Conservation (phyloP, 2,113 vertebrate genomes). For the Seriola aureovittata region DNA sequence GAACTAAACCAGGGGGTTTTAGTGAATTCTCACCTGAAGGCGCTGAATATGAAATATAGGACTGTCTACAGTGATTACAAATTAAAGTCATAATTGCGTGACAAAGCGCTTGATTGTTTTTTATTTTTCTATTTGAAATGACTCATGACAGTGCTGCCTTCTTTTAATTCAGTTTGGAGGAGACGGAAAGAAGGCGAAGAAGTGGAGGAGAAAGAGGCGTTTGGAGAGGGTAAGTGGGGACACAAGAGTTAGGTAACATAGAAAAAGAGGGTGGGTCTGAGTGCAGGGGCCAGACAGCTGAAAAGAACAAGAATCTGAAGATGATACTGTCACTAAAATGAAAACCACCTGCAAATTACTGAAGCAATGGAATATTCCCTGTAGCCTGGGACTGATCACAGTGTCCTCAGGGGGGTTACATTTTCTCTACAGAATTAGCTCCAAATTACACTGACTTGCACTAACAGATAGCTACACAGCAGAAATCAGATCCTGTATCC, state of each 20-base stretch:
- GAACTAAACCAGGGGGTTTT: neutral
- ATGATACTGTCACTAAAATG: slow-evolving; percentile 68
- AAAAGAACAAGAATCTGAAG: slow-evolving; percentile 52
- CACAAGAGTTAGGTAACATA: slow-evolving; percentile 35
- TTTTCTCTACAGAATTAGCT: slow-evolving; percentile 45
- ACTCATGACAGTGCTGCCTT: slow-evolving; percentile 6
- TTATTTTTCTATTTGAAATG: slow-evolving; percentile 8
- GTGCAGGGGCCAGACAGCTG: slow-evolving; percentile 37
- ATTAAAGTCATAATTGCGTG: neutral
- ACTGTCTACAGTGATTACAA: neutral
- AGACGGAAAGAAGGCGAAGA: neutral
- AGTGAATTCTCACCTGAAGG: slow-evolving; percentile 1
- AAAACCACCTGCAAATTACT: slow-evolving; percentile 69
- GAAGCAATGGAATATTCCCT: slow-evolving; percentile 41
- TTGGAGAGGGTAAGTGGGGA: slow-evolving; percentile 48
- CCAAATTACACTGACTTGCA: slow-evolving; percentile 45
- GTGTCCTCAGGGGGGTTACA: slow-evolving; percentile 33
- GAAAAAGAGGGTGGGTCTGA: slow-evolving; percentile 31
- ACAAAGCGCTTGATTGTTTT: slow-evolving; percentile 21
- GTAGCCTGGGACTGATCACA: slow-evolving; percentile 58
- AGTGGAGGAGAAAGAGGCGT: slow-evolving; percentile 22
- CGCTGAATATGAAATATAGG: neutral
- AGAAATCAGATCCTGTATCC: slow-evolving; percentile 17
- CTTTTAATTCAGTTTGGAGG: neutral
- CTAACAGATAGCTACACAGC: slow-evolving; percentile 32